phyloP scores from a whole-genome alignment of 2,797 vertebrate species.

The Pterois miles region DNA sequence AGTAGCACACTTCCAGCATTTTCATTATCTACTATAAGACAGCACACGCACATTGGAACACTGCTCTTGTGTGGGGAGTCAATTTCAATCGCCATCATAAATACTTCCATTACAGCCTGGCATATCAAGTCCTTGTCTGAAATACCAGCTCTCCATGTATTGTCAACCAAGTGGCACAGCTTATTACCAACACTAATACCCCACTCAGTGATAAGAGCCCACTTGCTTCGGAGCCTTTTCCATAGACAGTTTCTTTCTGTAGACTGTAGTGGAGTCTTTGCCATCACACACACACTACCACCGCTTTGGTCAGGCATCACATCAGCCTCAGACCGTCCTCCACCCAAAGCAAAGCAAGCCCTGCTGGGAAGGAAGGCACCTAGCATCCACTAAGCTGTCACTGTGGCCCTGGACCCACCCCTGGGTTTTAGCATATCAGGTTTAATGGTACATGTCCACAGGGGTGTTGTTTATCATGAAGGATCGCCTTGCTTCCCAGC shows the following conservation, averaged over 20 bases:
- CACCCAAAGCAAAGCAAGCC: neutral
- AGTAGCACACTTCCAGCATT: slow-evolving; percentile 46
- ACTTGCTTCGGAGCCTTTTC: slow-evolving; percentile 56
- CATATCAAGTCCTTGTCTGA: slow-evolving; percentile 67
- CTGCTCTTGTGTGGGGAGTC: slow-evolving; percentile 49
- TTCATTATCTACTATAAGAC: slow-evolving; percentile 62
- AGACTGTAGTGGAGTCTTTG: slow-evolving; percentile 7
- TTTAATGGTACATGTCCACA: neutral
- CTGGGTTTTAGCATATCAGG: slow-evolving; percentile 51
- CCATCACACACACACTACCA: neutral
- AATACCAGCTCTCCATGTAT: slow-evolving; percentile 67
- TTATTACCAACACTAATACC: slow-evolving; percentile 75
- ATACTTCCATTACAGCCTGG: slow-evolving; percentile 55
- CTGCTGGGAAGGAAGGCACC: slow-evolving; percentile 16
- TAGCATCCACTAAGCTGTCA: slow-evolving; percentile 55
- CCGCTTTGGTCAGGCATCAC: neutral
- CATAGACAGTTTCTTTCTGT: slow-evolving; percentile 55
- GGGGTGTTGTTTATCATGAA: fast-evolving
- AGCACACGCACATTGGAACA: slow-evolving; percentile 30
- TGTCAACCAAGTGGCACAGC: slow-evolving; percentile 72
- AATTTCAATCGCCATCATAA: slow-evolving; percentile 61
- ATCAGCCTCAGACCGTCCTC: neutral
- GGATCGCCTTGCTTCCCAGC: no score
- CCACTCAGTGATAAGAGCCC: slow-evolving; percentile 73
- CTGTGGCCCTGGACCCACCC: slow-evolving; percentile 36